Evolutionary conservation across 2,113 vertebrate genomes (phyloP), one percentile per base, ranked within the genome.

Genomic region (Proteles cristata): DNA sequence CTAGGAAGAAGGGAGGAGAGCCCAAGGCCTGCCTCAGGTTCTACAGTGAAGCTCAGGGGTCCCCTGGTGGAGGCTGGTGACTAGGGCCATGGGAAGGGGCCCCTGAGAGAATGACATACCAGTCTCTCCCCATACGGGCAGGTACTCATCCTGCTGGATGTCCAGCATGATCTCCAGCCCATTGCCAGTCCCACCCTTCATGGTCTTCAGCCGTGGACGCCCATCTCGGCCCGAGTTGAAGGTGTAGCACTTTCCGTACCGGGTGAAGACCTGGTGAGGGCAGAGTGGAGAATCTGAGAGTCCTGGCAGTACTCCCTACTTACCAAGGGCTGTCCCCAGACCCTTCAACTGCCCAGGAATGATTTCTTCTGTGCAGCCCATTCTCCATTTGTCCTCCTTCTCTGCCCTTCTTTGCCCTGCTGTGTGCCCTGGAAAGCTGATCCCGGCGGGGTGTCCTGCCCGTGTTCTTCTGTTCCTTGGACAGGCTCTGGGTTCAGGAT

Each of bases 111-210:
- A 43, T 1, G 33, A 92, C 98, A 98, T 99, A 99, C 99, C 99
- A 21, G 99, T 99, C 94, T 99, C 99, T 95, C 99, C 99, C 99
- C 99, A 99, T 1, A 99, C 99, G 0, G 99, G 99, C 98, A 99
- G 98, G 97, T 99, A 99, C 97, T 99, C 99, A 10, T 99, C 99
- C 98, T 99, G 99, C 98, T 99, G 99, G 93, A 99, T 99, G 96
- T 99, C 99, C 98, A 99, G 96, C 99, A 99, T 99, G 98, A 99
- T 99, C 98, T 99, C 99, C 98, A 99, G 99, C 76, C 99, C 99
- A 0, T 99, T 99, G 7, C 99, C 99, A 10, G 99, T 99, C 50
- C 99, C 99, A 0, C 99, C 99, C 97, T 99, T 99, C 99, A 99
- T 99, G 84, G 99, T 99, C 97, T 99, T 99, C 97, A 99, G 98